These are phyloP conservation scores for Hippocampus zosterae DNA, from an alignment of 2,113 vertebrate species.

Conservation along the genomic window DNA sequence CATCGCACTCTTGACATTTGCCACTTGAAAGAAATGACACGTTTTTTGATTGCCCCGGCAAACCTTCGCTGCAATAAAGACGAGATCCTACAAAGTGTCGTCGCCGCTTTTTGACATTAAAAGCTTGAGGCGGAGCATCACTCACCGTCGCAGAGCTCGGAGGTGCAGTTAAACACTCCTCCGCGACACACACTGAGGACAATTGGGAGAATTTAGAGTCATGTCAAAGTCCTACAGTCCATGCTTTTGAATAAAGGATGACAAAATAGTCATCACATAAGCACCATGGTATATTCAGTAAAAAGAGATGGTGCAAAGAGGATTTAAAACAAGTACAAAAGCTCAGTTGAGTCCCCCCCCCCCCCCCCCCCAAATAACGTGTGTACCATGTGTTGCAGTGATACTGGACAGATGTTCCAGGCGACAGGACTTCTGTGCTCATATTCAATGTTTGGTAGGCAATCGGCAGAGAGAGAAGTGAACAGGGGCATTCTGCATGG, in stretches of 20 bases:
- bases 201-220: neutral
- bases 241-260: neutral
- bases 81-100: neutral
- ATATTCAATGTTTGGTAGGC: slow-evolving; percentile 52
- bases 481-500: slow-evolving; percentile 70
- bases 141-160: slow-evolving; percentile 75
- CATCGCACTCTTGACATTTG: neutral
- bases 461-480: slow-evolving; percentile 38
- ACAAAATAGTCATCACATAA: neutral
- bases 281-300: no score
- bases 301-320: neutral
- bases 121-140: slow-evolving; percentile 19
- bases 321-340: neutral
- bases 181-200: slow-evolving; percentile 68
- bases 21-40: neutral
- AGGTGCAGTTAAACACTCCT: slow-evolving; percentile 76
- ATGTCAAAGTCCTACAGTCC: neutral
- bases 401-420: slow-evolving; percentile 64
- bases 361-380: no score
- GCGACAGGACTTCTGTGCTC: slow-evolving; percentile 34
- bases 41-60: neutral
- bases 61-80: neutral
- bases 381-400: slow-evolving; percentile 81
- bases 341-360: neutral
- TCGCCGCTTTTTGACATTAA: neutral